These are phyloP conservation scores for Calyptommatus sinebrachiatus DNA, from an alignment of 2,113 vertebrate species.

Conservation along the genomic window DNA sequence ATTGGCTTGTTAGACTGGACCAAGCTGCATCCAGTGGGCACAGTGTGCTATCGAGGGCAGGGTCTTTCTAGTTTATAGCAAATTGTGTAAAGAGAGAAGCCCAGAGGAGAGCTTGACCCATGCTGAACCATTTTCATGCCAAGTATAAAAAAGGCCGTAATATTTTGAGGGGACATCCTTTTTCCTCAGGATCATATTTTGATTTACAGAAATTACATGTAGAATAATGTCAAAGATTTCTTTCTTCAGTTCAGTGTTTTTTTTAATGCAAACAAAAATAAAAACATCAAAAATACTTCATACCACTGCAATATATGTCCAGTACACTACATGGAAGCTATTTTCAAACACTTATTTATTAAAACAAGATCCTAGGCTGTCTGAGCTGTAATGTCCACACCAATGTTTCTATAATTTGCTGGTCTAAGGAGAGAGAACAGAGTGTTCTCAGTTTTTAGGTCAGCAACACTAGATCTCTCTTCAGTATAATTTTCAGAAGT, in stretches of 20 bases:
- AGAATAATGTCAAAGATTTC: neutral
- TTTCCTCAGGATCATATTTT: neutral
- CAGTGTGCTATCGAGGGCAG: no score
- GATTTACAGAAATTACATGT: neutral
- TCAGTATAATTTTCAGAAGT: neutral
- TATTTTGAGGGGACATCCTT: neutral
- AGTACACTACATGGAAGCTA: neutral
- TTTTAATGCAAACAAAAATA: neutral
- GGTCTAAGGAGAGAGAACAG: neutral
- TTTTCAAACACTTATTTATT: neutral
- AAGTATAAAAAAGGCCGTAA: no score
- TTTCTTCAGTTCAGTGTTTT: neutral
- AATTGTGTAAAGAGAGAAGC: no score
- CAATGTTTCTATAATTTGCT: constrained; percentile 33
- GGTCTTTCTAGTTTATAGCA: no score
- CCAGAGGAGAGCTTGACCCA: no score
- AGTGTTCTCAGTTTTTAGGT: constrained; percentile 1
- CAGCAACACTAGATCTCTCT: neutral
- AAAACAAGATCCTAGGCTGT: constrained; percentile 9
- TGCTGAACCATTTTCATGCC: no score
- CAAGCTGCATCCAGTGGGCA: neutral
- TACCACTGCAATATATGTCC: neutral
- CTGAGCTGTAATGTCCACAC: neutral
- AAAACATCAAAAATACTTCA: neutral
- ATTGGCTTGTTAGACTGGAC: neutral